phyloP scores from a whole-genome alignment of 2,797 vertebrate genomes.

The Amphiprion clarkii region DNA sequence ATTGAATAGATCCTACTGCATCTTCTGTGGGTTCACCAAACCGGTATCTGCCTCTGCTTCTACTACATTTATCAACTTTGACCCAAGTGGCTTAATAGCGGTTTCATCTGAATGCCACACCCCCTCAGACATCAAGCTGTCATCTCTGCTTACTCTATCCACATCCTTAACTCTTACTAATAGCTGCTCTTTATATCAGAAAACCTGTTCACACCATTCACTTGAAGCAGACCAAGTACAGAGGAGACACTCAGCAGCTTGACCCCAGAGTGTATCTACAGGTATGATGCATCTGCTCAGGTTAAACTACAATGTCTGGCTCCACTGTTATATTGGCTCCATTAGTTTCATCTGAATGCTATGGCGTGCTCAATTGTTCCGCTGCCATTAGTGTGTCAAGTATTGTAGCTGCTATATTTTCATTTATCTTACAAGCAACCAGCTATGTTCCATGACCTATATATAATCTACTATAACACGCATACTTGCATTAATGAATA shows the following conservation, averaged over 20 bases:
- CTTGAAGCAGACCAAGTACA: neutral
- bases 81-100: neutral
- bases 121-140: neutral
- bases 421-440: neutral
- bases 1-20: neutral
- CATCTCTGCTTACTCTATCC: conserved; percentile 9
- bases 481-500: neutral
- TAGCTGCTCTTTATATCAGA: neutral
- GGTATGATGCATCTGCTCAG: neutral
- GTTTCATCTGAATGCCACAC: neutral
- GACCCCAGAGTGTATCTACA: neutral
- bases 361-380: neutral
- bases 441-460: neutral
- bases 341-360: conserved; percentile 6
- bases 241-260: neutral
- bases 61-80: neutral
- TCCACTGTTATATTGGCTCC: neutral
- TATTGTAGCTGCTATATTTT: neutral
- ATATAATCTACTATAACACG: neutral
- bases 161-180: neutral
- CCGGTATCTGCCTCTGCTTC: neutral
- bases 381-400: neutral
- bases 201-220: neutral
- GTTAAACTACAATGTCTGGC: neutral
- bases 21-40: neutral